Conservation (phyloP, 2,113 vertebrate species). For the Bucco capensis region DNA sequence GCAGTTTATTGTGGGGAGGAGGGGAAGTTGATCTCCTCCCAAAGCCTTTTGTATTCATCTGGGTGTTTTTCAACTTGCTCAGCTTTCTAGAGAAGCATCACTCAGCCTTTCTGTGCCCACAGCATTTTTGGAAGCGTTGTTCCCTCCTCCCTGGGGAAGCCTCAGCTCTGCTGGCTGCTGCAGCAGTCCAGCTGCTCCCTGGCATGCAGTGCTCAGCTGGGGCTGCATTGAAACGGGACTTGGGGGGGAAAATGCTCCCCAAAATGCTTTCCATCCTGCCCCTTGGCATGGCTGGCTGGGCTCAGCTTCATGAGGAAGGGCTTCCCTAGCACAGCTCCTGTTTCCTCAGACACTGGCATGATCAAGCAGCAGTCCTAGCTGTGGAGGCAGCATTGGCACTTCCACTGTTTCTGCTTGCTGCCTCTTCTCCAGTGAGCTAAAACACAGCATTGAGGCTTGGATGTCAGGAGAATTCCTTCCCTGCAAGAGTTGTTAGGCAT, state of each 20-base stretch:
- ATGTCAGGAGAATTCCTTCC: too few species aligned
- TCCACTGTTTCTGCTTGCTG: background rate
- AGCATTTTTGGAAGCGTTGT: background rate
- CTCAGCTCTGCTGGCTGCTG: background rate
- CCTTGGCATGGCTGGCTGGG: background rate
- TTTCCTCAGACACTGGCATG: background rate
- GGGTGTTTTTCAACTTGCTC: slow-evolving; percentile 20
- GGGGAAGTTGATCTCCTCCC: background rate
- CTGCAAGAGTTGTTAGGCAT: too few species aligned
- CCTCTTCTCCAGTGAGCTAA: background rate
- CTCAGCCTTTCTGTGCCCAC: background rate
- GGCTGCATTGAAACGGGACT: background rate
- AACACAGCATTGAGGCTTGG: background rate
- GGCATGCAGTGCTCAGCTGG: background rate
- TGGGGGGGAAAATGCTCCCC: background rate
- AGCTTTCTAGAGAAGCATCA: background rate
- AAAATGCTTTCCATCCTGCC: background rate
- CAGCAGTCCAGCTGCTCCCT: background rate
- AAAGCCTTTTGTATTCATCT: slow-evolving; percentile 8
- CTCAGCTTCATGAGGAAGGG: background rate
- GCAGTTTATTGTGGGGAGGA: background rate
- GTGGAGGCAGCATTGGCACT: background rate
- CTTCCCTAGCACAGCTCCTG: background rate
- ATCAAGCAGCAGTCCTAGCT: too few species aligned
- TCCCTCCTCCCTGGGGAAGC: background rate